A percentile compares a stretch with the other conserved stretches of the same genome.
Conservation (phyloP, 2,113 vertebrate genomes). For the Lucifuga dentata region DNA sequence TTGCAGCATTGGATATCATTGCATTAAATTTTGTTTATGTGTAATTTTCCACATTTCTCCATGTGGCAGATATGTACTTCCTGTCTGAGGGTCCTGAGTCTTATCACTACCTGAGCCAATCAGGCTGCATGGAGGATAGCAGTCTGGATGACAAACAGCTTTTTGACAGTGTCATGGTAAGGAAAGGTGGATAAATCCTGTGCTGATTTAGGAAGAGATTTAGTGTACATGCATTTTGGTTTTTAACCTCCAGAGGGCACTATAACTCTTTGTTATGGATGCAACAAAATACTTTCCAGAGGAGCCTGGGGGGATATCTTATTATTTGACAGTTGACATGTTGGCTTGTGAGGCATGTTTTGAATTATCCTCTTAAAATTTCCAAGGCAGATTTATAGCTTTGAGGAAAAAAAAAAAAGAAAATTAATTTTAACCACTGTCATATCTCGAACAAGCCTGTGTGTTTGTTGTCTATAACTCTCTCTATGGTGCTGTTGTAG, state of each 20-base stretch:
- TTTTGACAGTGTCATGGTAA: constrained; percentile 92
- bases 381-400: no score
- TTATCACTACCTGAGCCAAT: constrained; percentile 90
- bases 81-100: constrained; percentile 84
- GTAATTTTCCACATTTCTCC: constrained; percentile 9
- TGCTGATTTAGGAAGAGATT: no score
- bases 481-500: constrained; percentile 64
- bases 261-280: constrained; percentile 14
- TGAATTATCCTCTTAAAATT: background rate
- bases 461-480: background rate
- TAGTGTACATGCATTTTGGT: no score
- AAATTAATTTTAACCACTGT: constrained; percentile 10
- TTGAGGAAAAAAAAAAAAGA: no score
- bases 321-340: background rate
- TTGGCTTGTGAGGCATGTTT: background rate
- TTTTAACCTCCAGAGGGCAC: constrained; percentile 63
- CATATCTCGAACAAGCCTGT: background rate
- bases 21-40: background rate
- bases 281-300: constrained; percentile 13
- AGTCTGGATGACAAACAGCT: constrained; percentile 88
- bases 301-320: background rate
- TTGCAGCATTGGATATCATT: background rate
- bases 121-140: constrained; percentile 86
- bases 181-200: no score
- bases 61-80: constrained; percentile 84